Evolutionary conservation across 2,113 vertebrate genomes (phyloP).

Genomic region (Tautogolabrus adspersus): DNA sequence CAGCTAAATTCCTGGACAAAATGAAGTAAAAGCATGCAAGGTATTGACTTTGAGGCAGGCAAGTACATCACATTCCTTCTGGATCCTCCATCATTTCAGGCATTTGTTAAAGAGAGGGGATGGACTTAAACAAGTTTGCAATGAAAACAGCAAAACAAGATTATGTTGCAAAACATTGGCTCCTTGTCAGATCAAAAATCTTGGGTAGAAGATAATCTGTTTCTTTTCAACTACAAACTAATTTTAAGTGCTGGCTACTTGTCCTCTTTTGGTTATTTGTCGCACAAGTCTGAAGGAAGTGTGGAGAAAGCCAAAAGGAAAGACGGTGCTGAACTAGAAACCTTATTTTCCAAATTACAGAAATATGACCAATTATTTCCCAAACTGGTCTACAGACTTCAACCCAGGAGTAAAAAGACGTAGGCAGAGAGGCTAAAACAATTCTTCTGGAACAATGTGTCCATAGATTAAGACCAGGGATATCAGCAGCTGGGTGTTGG

Average conservation of each 20-base stretch:
- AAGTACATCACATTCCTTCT: constrained; percentile 90
- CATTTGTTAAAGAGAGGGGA: constrained; percentile 85
- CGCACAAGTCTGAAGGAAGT: constrained; percentile 1
- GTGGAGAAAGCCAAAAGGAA: constrained; percentile 72
- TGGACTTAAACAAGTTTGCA: constrained; percentile 85
- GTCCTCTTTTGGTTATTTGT: constrained; percentile 87
- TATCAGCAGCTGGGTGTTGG: constrained; percentile 87
- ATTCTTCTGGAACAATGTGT: constrained; percentile 85
- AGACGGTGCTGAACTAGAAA: constrained; percentile 80
- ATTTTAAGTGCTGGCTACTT: constrained; percentile 91
- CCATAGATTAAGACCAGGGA: constrained; percentile 80
- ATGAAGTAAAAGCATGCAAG: constrained; percentile 89
- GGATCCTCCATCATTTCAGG: constrained; percentile 88
- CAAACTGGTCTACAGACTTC: constrained; percentile 81
- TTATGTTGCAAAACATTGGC: constrained; percentile 81
- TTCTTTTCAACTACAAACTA: constrained; percentile 88
- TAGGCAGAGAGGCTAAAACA: constrained; percentile 82
- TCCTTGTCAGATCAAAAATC: too few species aligned
- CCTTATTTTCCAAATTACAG: constrained; percentile 79
- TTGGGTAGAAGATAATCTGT: constrained; percentile 88
- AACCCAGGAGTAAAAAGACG: constrained; percentile 80
- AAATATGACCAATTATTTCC: constrained; percentile 92
- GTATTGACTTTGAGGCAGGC: constrained; percentile 90
- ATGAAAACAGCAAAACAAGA: constrained; percentile 77
- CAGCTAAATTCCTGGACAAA: constrained; percentile 83